Conservation (phyloP, 2,113 vertebrate genomes). For the Bostrychus sinensis region DNA sequence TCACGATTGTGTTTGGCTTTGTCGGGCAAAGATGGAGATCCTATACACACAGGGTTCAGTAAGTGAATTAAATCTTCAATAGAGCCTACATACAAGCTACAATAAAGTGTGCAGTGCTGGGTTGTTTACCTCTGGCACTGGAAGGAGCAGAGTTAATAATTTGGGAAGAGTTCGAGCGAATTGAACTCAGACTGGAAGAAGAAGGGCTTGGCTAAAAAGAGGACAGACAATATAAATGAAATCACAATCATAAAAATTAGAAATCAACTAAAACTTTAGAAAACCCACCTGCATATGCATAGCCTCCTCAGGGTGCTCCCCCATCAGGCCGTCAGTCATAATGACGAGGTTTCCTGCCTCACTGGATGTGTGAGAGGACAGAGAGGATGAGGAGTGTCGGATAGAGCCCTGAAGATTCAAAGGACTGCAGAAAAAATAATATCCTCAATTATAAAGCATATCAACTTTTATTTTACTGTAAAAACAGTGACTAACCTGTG, state of each 20-base stretch:
- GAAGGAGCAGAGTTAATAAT: slow-evolving; percentile 92
- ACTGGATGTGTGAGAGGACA: slow-evolving; percentile 94
- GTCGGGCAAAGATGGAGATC: slow-evolving; percentile 95
- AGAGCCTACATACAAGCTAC: background rate
- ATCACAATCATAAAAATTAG: background rate
- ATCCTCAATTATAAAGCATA: background rate
- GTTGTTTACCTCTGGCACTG: slow-evolving; percentile 91
- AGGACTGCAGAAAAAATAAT: slow-evolving; percentile 79
- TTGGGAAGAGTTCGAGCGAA: slow-evolving; percentile 92
- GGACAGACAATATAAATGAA: slow-evolving; percentile 46
- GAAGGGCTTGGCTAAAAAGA: slow-evolving; percentile 90
- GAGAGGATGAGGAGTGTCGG: slow-evolving; percentile 93
- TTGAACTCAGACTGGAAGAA: slow-evolving; percentile 94
- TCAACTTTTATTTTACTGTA: too few species aligned
- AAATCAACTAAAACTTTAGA: background rate
- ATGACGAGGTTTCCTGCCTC: slow-evolving; percentile 91
- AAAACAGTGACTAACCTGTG: slow-evolving; percentile 83
- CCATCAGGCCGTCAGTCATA: slow-evolving; percentile 87
- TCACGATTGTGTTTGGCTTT: slow-evolving; percentile 93
- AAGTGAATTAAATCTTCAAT: background rate
- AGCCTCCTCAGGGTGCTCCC: slow-evolving; percentile 88
- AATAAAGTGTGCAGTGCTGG: background rate
- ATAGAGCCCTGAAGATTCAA: slow-evolving; percentile 90
- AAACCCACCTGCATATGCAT: slow-evolving; percentile 89
- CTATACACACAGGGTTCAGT: slow-evolving; percentile 67